Evolutionary conservation across 2,113 vertebrate genomes (phyloP).

Genomic region (Mustela lutreola): DNA sequence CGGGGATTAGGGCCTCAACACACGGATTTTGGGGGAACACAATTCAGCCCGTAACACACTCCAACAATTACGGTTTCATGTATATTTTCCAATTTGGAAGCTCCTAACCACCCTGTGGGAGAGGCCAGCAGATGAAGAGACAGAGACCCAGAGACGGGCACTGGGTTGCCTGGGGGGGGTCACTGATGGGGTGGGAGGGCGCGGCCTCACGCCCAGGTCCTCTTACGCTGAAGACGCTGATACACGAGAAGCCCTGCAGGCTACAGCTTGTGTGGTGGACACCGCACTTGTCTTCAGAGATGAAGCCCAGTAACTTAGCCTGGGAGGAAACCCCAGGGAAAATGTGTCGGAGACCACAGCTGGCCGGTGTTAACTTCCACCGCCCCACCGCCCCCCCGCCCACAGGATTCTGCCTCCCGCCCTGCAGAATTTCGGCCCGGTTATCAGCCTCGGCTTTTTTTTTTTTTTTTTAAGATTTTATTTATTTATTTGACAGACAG

Average conservation of each 20-base stretch:
- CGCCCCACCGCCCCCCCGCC: too few species aligned
- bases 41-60: background rate
- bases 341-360: background rate
- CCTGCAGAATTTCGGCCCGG: background rate
- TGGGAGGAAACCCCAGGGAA: background rate
- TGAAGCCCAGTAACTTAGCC: background rate
- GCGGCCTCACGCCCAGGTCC: background rate
- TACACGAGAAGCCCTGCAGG: background rate
- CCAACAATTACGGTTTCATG: background rate
- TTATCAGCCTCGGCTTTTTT: background rate
- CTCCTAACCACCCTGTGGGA: background rate
- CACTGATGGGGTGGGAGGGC: background rate
- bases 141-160: background rate
- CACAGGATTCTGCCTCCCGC: background rate
- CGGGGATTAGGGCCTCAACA: background rate
- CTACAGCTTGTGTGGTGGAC: background rate
- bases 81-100: background rate
- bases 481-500: too few species aligned
- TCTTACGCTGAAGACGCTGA: background rate
- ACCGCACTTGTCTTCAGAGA: background rate
- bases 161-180: background rate
- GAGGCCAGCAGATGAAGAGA: background rate
- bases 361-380: background rate
- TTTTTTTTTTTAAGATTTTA: too few species aligned
- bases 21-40: background rate